Evolutionary conservation across 2,797 vertebrate species (phyloP), one percentile per base, ranked within the genome.

Genomic region (Sciurus vulgaris): DNA sequence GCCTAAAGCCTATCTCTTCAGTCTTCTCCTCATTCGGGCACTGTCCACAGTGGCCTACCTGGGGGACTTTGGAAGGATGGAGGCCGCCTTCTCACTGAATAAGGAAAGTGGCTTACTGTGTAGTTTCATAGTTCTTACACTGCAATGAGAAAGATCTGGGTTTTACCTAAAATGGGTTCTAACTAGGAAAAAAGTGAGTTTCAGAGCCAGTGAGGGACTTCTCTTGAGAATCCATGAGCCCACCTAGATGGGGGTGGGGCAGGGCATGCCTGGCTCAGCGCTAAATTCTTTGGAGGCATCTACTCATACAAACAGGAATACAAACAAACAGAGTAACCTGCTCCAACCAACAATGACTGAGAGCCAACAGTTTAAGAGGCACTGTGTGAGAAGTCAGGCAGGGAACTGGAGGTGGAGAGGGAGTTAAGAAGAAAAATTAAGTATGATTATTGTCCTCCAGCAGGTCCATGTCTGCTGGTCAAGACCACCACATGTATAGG

Each of bases 311-410:
- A 85, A 65, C 70, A 67, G 3, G 14, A 92, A 15, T 33, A 61
- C 79, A 93, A 81, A 51, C 28, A 83, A 72, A 44, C 35, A 35
- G 10, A 77, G 30, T 65, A 54, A 78, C 51, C 83, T 67, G n/a
- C 28, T 88, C 70, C 63, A 65, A 38, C 33, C 87, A 93, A 56
- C 35, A 86, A 79, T 47, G 12, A 72, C 49, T 85, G 78, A 86
- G 22, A 65, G 26, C 83, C 65, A 95, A 33, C 26, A n/a, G 17
- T 67, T 47, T 69, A 83, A 92, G 61, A 85, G 12, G 11, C 5
- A 24, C 12, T 38, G 7, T 44, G 74, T 59, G 18, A 54, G 73
- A 85, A 38, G 35, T 22, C 38, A 63, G 59, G 47, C 35, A 5
- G 2, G 33, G 15, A 77, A 44, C 4, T 33, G 61, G 51, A 7